Evolutionary conservation across 2,797 vertebrate species (phyloP).

Genomic region (Hozukius guyotensis): DNA sequence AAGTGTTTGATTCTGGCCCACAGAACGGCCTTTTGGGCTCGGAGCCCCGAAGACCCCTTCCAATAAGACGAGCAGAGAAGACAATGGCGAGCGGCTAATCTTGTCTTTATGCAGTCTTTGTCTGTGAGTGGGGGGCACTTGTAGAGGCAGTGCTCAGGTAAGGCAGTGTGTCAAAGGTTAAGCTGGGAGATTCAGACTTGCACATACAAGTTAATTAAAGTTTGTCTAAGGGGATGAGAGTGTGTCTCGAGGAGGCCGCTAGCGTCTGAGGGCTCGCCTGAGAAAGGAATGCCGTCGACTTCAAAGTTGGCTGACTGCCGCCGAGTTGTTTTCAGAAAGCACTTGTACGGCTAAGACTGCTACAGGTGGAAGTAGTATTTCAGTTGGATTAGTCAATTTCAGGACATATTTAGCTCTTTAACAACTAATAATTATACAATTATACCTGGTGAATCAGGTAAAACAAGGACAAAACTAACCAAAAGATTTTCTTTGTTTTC

Average conservation of each 20-base stretch:
- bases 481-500: background rate
- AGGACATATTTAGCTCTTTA: background rate
- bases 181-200: constrained; percentile 71
- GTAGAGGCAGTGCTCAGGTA: constrained; percentile 75
- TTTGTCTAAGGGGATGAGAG: constrained; percentile 73
- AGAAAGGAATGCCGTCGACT: constrained; percentile 70
- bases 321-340: constrained; percentile 43
- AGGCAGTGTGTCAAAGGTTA: constrained; percentile 76
- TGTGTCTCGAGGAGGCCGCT: constrained; percentile 59
- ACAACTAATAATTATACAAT: background rate
- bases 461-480: background rate
- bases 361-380: background rate
- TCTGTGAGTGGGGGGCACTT: constrained; percentile 58
- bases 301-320: constrained; percentile 59
- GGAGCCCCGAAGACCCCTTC: constrained; percentile 62
- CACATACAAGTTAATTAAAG: constrained; percentile 82
- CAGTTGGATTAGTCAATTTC: background rate
- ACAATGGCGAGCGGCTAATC: constrained; percentile 79
- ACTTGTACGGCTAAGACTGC: background rate
- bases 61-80: constrained; percentile 71
- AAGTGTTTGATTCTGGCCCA: constrained; percentile 68
- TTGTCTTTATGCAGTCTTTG: constrained; percentile 71
- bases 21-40: constrained; percentile 66
- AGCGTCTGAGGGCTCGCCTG: constrained; percentile 51
- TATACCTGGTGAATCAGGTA: background rate